Conservation (phyloP, 2,888 invertebrate species). For the Standfussiana lucernea region DNA sequence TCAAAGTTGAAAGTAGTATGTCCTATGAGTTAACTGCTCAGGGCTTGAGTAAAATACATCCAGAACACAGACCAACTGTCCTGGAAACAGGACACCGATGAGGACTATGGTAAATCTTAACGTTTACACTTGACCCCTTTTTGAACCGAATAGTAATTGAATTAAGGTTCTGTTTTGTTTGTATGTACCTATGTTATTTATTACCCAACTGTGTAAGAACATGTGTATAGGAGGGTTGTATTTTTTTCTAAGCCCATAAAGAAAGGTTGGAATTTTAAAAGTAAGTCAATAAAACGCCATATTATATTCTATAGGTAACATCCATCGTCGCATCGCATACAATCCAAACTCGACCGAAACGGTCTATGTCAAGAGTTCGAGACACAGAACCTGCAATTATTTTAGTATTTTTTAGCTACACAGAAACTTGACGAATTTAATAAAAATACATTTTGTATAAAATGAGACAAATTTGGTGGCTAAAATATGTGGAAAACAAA, state of each 20-base stretch:
- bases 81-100: constrained; percentile 4
- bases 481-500: neutral
- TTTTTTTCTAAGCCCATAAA: no score
- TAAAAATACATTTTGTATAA: neutral
- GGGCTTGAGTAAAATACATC: neutral
- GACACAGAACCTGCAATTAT: neutral
- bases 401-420: neutral
- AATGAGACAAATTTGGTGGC: neutral
- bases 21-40: neutral
- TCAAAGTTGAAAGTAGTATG: neutral
- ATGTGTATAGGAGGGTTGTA: neutral
- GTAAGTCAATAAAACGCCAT: no score
- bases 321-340: no score
- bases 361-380: neutral
- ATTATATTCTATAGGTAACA: no score
- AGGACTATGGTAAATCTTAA: neutral
- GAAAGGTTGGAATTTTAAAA: no score
- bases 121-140: constrained; percentile 1
- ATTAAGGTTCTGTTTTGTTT: neutral
- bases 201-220: neutral
- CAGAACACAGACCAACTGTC: neutral
- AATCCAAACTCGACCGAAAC: neutral
- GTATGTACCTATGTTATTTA: neutral
- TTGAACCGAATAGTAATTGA: neutral
- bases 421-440: neutral